Percentiles rank a stretch among this genome's conserved stretches.
phyloP scores from a whole-genome alignment of 2,797 vertebrate species.

The Melopsittacus undulatus region DNA sequence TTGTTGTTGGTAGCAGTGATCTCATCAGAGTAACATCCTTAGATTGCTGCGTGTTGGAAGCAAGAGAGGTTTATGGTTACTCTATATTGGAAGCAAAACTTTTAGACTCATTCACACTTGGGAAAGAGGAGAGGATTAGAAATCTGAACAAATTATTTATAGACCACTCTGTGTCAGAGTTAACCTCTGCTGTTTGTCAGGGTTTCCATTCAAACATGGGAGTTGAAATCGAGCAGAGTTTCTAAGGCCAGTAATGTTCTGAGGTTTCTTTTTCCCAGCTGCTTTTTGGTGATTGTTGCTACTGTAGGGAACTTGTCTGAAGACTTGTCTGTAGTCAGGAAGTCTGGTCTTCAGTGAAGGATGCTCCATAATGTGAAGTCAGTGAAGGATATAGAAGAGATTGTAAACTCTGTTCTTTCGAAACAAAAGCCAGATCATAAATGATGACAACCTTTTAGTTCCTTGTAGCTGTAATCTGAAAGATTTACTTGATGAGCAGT shows the following conservation, averaged over 20 bases:
- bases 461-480: background rate
- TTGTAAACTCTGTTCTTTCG: background rate
- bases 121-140: background rate
- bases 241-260: background rate
- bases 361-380: background rate
- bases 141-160: constrained; percentile 36
- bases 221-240: background rate
- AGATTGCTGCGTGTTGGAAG: constrained; percentile 12
- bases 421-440: constrained; percentile 7
- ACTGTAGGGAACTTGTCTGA: background rate
- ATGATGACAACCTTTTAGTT: background rate
- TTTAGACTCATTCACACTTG: background rate
- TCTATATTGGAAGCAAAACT: background rate
- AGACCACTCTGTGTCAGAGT: background rate
- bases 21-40: background rate
- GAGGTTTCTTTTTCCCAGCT: background rate
- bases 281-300: background rate
- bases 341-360: background rate
- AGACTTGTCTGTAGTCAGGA: background rate
- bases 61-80: background rate
- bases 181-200: background rate
- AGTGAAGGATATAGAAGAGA: background rate
- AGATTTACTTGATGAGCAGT: background rate
- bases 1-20: constrained; percentile 15
- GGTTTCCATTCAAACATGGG: background rate